Evolutionary conservation across 2,888 invertebrate species (phyloP).

Genomic region (Drosophila nr. perissopoda): DNA sequence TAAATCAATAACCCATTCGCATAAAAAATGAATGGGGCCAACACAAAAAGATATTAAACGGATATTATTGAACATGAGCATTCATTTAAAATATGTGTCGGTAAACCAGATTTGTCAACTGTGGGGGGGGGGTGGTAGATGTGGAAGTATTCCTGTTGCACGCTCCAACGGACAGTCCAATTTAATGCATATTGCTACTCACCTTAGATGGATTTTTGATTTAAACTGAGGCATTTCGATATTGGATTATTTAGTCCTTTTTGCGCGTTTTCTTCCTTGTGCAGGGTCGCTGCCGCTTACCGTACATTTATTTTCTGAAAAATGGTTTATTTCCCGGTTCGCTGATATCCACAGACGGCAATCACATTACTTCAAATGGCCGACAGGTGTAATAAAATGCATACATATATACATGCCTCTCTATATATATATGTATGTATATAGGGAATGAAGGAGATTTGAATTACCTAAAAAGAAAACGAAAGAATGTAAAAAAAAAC

Average conservation of each 20-base stretch:
- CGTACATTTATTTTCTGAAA: constrained; percentile 63
- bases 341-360: constrained; percentile 17
- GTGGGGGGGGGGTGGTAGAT: background rate
- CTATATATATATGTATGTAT: constrained; percentile 1
- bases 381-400: constrained; percentile 9
- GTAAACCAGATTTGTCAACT: constrained; percentile 5
- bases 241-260: constrained; percentile 46
- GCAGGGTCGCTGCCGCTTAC: constrained; percentile 53
- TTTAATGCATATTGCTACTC: constrained; percentile 15
- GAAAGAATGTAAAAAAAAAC: background rate
- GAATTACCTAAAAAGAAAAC: constrained; percentile 31
- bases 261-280: constrained; percentile 55
- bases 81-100: background rate
- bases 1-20: constrained; percentile 3
- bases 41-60: background rate
- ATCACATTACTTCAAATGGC: constrained; percentile 18
- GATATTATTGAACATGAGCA: background rate
- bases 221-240: constrained; percentile 39
- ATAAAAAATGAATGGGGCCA: background rate
- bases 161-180: constrained; percentile 14
- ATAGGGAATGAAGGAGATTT: constrained; percentile 14
- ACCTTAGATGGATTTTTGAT: constrained; percentile 29
- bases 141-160: constrained; percentile 4
- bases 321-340: constrained; percentile 47
- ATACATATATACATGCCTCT: constrained; percentile 17